Evolutionary conservation across 2,797 vertebrate genomes (phyloP), one percentile per base, ranked within the genome.

Genomic region (Corythornis leucogaster): DNA sequence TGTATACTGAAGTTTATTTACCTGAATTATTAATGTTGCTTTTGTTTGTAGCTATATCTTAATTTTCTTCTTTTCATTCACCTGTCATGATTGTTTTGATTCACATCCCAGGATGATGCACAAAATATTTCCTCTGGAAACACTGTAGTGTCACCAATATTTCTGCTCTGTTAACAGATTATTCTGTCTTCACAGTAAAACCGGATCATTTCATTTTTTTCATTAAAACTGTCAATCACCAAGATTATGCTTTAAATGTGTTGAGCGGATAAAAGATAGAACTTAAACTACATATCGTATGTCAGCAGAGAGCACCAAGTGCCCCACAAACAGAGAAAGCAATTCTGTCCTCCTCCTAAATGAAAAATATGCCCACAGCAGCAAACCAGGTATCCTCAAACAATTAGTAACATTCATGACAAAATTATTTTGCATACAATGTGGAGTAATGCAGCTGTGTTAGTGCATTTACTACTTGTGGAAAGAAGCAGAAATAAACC

Each of bases 21-120:
- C 75, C 93, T 97, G 97, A 98, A 98, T 98, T 98, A 98, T 97
- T 98, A 97, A 98, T 96, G 96, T 21, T 91, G 70, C 95, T 95
- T 97, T 97, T 98, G 95, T 97, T 96, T 97, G 96, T 96, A 92
- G 94, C 95, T 88, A 89, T 96, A 95, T 94, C 97, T 97, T 97
- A 97, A 97, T 97, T 98, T 95, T 94, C 86, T 91, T 96, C 84
- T 97, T 96, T 97, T 97, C 95, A 95, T 96, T 97, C 96, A 97
- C 93, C 93, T 97, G 96, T 97, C 97, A 89, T 68, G 78, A 97
- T 92, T 95, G 92, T 97, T 97, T 96, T 95, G 95, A 97, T 96
- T 97, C 93, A 90, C 90, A 95, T 93, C 94, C 97, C 88, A 95
- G 82, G 94, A 95, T 92, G 91, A 93, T 84, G 85, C 97, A 94